These are phyloP conservation scores for Thomomys bottae DNA, from an alignment of 2,113 vertebrate species.

Conservation along the genomic window DNA sequence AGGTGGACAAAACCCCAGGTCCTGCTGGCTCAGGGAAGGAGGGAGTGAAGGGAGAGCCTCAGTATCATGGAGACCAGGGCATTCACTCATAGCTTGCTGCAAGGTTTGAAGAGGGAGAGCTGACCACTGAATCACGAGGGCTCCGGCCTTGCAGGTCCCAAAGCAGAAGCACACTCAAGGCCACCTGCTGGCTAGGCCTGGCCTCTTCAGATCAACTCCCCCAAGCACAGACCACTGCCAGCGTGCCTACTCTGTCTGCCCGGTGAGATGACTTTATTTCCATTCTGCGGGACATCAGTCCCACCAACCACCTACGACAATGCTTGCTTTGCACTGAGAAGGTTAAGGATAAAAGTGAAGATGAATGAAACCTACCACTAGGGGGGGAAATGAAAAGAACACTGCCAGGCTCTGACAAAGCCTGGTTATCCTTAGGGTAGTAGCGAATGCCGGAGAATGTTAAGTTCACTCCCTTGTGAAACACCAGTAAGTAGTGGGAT, in stretches of 20 bases:
- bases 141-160: neutral
- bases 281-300: neutral
- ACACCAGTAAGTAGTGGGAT: neutral
- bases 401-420: too few relatives aligned
- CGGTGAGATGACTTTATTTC: rapidly evolving
- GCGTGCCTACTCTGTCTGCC: neutral
- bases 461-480: neutral
- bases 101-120: neutral
- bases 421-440: neutral
- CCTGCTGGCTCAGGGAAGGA: too few relatives aligned
- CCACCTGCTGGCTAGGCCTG: neutral
- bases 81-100: too few relatives aligned
- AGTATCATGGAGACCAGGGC: neutral
- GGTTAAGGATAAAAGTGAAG: neutral
- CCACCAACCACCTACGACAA: rapidly evolving
- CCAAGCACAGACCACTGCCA: neutral
- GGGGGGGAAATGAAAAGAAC: neutral
- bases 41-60: too few relatives aligned
- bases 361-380: neutral
- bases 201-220: neutral
- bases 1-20: neutral
- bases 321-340: neutral
- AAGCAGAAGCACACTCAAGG: neutral
- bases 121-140: neutral
- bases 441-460: neutral